Evolutionary conservation across 2,797 vertebrate species (phyloP).

Genomic region (Cichlasoma orientale): DNA sequence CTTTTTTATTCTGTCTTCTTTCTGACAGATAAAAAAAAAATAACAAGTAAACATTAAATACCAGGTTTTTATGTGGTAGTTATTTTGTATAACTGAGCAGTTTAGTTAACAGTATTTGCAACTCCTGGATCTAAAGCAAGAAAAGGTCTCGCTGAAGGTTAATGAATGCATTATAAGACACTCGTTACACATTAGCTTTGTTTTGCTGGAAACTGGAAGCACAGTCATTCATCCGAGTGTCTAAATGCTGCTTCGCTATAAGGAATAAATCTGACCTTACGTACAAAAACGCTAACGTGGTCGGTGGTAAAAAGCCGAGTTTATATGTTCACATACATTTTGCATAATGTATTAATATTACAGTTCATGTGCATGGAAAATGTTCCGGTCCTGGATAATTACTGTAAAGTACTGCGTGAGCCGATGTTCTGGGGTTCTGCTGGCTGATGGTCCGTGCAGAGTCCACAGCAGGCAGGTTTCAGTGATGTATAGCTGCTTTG

Average conservation of each 20-base stretch:
- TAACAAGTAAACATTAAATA: neutral
- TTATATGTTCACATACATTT: too few species aligned
- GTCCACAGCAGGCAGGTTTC: slow-evolving; percentile 16
- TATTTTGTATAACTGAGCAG: neutral
- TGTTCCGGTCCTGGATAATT: neutral
- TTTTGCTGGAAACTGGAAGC: too few species aligned
- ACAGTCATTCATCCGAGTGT: too few species aligned
- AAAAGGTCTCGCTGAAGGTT: neutral
- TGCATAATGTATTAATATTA: neutral
- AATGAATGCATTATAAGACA: neutral
- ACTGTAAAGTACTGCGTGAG: neutral
- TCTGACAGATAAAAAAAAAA: slow-evolving; percentile 35
- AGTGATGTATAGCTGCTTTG: slow-evolving; percentile 21
- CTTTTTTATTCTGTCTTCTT: slow-evolving; percentile 50
- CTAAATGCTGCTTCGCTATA: too few species aligned
- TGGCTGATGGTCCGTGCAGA: neutral
- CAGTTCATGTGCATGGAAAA: neutral
- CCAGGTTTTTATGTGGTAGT: too few species aligned
- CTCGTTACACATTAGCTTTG: too few species aligned
- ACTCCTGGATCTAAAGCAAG: neutral
- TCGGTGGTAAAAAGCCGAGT: too few species aligned
- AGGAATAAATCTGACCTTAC: neutral
- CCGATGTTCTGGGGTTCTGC: neutral
- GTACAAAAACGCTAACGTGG: too few species aligned
- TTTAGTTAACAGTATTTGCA: neutral